These are phyloP conservation scores for Borostomias antarcticus DNA, from an alignment of 2,797 vertebrate species.

Conservation along the genomic window DNA sequence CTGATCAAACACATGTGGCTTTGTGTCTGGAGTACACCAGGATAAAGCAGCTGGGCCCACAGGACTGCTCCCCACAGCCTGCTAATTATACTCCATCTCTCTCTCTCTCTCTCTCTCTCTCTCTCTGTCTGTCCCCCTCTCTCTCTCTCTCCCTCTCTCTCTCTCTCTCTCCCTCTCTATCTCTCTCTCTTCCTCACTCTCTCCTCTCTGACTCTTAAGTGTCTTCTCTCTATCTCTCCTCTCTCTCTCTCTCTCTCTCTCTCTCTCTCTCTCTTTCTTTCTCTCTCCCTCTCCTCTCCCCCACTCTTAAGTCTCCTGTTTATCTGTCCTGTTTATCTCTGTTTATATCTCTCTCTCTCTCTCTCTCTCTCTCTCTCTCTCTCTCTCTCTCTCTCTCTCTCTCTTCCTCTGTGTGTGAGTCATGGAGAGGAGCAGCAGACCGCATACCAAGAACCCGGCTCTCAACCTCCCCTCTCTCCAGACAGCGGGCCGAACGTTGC, in stretches of 20 bases:
- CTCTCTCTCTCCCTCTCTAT: neutral
- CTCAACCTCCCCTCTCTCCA: no score
- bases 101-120: neutral
- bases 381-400: no score
- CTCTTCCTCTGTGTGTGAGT: no score
- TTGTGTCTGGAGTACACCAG: no score
- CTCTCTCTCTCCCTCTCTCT: neutral
- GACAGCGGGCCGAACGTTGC: no score
- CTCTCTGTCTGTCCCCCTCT: neutral
- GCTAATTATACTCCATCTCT: neutral
- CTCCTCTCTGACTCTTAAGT: neutral
- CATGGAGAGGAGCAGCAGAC: no score
- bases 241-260: neutral
- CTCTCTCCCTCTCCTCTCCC: neutral
- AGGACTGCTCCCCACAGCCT: no score
- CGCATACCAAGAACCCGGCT: no score
- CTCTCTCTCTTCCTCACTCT: neutral
- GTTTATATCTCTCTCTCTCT: neutral
- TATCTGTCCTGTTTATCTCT: constrained; percentile 1
- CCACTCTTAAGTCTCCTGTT: neutral
- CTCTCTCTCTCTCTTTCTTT: neutral
- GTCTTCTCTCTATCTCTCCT: neutral
- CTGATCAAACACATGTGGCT: no score
- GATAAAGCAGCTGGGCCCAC: no score
- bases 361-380: neutral